These are phyloP conservation scores for Mimas tiliae DNA, from an alignment of 2,888 invertebrate species.

Conservation along the genomic window DNA sequence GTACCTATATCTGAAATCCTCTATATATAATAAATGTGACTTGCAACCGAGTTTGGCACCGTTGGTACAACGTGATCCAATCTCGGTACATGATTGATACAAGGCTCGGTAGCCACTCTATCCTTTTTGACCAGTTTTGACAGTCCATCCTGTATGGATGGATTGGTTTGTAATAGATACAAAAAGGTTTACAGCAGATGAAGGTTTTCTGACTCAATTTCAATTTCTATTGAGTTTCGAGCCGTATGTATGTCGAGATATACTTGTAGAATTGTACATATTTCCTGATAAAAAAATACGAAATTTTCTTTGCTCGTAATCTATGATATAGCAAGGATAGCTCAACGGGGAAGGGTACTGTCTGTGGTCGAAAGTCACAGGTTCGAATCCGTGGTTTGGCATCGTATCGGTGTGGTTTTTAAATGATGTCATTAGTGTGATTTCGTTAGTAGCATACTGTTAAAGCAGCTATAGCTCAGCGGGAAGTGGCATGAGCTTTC, in stretches of 20 bases:
- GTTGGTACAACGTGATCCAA: constrained; percentile 60
- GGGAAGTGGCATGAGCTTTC: no score
- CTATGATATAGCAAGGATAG: no score
- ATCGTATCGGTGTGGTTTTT: not conserved
- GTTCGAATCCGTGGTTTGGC: constrained; percentile 22
- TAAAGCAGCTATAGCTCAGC: no score
- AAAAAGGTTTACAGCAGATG: not conserved
- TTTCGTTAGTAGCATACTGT: not conserved
- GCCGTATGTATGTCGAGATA: no score
- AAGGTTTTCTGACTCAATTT: not conserved
- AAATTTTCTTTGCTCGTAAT: no score
- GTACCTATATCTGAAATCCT: not conserved
- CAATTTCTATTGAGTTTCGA: no score
- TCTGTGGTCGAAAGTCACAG: no score
- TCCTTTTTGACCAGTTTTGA: constrained; percentile 34
- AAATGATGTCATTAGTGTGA: not conserved
- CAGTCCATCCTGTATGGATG: not conserved
- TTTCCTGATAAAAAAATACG: no score
- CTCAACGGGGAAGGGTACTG: no score
- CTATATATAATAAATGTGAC: constrained; percentile 3
- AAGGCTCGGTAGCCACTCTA: constrained; percentile 44
- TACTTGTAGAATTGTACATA: not conserved
- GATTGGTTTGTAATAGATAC: constrained; percentile 11
- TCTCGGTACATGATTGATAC: constrained; percentile 65
- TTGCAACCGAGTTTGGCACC: constrained; percentile 16